Evolutionary conservation across 2,113 vertebrate species (phyloP).

Genomic region (Paraplagusia blochii): DNA sequence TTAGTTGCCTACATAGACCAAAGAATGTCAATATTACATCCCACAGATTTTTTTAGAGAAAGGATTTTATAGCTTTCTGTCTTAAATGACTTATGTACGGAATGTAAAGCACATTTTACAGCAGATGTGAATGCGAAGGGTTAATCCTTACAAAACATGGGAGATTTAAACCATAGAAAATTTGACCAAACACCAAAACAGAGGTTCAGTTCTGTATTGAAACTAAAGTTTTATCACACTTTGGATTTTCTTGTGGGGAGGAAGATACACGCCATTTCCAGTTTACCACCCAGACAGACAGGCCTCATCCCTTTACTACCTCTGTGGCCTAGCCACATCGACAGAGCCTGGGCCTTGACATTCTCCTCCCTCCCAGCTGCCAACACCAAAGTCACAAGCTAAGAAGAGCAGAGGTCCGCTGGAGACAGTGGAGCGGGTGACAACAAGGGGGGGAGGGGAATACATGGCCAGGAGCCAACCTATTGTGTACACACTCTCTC

Average conservation of each 20-base stretch:
- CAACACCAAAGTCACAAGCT: conserved; percentile 64
- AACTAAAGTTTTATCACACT: conserved; percentile 40
- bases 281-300: conserved; percentile 54
- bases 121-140: too few relatives aligned
- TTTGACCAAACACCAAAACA: too few relatives aligned
- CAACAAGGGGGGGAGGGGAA: conserved; percentile 71
- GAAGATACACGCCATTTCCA: conserved; percentile 33
- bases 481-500: conserved; percentile 71
- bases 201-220: too few relatives aligned
- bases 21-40: too few relatives aligned
- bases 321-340: conserved; percentile 62
- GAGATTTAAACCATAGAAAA: too few relatives aligned
- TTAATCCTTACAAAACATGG: too few relatives aligned
- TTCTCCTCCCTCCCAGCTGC: conserved; percentile 68
- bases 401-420: conserved; percentile 61
- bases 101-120: too few relatives aligned
- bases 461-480: conserved; percentile 74
- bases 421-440: conserved; percentile 68
- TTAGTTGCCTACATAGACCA: too few relatives aligned
- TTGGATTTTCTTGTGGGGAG: conserved; percentile 12
- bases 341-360: conserved; percentile 67
- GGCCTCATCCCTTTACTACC: conserved; percentile 60
- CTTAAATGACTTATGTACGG: too few relatives aligned
- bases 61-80: too few relatives aligned
- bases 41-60: too few relatives aligned